These are phyloP conservation scores for Alexandromys oeconomus DNA, from an alignment of 2,797 vertebrate genomes.

Conservation along the genomic window DNA sequence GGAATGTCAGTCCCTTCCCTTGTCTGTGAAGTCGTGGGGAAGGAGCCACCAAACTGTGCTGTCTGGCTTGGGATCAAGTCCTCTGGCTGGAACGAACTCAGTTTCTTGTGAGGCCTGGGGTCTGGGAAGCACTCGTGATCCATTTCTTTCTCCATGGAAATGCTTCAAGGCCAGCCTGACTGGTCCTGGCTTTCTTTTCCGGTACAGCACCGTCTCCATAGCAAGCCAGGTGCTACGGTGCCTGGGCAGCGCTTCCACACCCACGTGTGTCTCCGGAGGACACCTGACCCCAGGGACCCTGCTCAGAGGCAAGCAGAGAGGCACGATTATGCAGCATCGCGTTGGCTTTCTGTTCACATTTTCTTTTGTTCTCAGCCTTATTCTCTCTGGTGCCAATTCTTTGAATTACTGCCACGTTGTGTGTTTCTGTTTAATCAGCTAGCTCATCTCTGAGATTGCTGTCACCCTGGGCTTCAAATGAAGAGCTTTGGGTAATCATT, in stretches of 20 bases:
- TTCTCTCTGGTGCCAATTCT: not conserved
- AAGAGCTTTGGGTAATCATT: conserved; percentile 35
- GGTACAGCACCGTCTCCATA: not conserved
- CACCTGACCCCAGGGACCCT: not conserved
- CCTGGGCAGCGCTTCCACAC: not conserved
- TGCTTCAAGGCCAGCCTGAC: not conserved
- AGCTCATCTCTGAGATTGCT: conserved; percentile 48
- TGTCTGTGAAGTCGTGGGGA: not conserved
- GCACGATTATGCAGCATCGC: no score
- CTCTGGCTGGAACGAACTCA: not conserved
- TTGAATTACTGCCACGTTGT: conserved; percentile 28
- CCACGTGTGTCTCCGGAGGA: not conserved
- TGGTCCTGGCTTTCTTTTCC: not conserved
- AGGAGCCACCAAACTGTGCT: not conserved
- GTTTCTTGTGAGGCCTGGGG: not conserved
- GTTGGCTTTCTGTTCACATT: not conserved
- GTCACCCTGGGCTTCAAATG: conserved; percentile 62
- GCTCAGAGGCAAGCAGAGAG: not conserved
- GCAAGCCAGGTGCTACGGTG: no score
- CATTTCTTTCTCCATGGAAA: conserved; percentile 25
- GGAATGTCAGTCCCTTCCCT: not conserved
- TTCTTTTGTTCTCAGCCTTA: conserved; percentile 22
- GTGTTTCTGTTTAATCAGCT: conserved; percentile 45
- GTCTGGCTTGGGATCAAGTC: not conserved
- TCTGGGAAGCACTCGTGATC: not conserved